Conservation (phyloP, 2,888 invertebrate genomes). For the Drosophila macrospina region DNA sequence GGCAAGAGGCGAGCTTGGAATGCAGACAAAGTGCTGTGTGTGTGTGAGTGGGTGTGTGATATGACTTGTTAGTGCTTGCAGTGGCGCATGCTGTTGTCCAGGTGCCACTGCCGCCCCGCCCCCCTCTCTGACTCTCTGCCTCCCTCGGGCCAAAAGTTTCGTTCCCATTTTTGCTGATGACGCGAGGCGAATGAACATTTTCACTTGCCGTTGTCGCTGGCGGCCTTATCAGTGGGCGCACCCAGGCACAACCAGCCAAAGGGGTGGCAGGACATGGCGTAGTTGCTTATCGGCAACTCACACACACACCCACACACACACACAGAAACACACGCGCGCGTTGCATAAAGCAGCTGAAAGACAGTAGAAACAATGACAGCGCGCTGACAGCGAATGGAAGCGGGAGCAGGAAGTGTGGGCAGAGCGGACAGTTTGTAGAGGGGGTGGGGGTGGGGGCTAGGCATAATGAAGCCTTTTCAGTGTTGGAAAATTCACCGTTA, state of each 20-base stretch:
- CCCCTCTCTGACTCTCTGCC: background rate
- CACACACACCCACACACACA: conserved; percentile 34
- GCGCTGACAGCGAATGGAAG: conserved; percentile 59
- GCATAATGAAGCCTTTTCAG: conserved; percentile 73
- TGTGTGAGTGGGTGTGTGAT: conserved; percentile 12
- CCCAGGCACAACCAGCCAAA: conserved; percentile 8
- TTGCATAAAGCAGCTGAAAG: conserved; percentile 50
- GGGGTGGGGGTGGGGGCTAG: background rate
- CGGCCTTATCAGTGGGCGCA: conserved; percentile 69
- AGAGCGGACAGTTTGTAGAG: no score
- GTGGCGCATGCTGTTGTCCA: conserved; percentile 45
- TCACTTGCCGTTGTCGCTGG: conserved; percentile 71
- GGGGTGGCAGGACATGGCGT: background rate
- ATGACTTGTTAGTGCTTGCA: no score
- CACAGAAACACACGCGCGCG: conserved; percentile 29
- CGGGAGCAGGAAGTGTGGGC: background rate
- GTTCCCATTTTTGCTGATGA: conserved; percentile 47
- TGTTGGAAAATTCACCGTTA: conserved; percentile 72
- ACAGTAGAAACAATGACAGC: conserved; percentile 75
- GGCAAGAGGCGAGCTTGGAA: conserved; percentile 35
- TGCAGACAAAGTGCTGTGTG: conserved; percentile 48
- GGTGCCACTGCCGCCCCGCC: conserved; percentile 26
- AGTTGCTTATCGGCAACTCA: conserved; percentile 42
- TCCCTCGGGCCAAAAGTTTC: conserved; percentile 33
- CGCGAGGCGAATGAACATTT: conserved; percentile 66